Conservation (phyloP, 2,113 vertebrate species). For the Zosterops pallidus region DNA sequence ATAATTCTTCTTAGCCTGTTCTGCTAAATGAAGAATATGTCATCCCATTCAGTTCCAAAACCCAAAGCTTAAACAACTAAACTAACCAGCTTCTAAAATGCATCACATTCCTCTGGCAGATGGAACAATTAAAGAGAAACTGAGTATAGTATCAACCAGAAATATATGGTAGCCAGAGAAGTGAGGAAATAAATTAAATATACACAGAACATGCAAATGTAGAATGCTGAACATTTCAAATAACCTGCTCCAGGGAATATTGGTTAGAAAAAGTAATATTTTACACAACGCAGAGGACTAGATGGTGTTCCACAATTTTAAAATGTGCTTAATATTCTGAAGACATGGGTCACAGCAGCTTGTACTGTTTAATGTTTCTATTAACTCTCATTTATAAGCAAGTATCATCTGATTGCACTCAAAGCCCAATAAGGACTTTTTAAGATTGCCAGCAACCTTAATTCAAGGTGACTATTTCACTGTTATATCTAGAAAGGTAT, state of each 20-base stretch:
- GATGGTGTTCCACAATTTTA: neutral
- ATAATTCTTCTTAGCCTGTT: conserved; percentile 46
- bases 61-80: conserved; percentile 53
- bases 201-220: neutral
- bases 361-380: conserved; percentile 15
- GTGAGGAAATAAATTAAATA: conserved; percentile 40
- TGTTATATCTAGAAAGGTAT: neutral
- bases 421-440: conserved; percentile 8
- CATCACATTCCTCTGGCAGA: conserved; percentile 8
- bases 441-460: conserved; percentile 21
- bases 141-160: neutral
- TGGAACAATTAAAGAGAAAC: conserved; percentile 59
- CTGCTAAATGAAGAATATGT: conserved; percentile 45
- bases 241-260: neutral
- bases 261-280: neutral
- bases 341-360: conserved; percentile 6
- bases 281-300: neutral
- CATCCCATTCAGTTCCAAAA: conserved; percentile 31
- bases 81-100: conserved; percentile 30
- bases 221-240: neutral
- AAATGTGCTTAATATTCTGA: conserved; percentile 34
- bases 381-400: conserved; percentile 65
- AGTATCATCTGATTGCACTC: conserved; percentile 42
- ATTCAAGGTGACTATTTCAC: conserved; percentile 41
- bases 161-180: conserved; percentile 2